Evolutionary conservation across 92 coral and sea anemone species (phyloP), one percentile per base, ranked within the genome.

Genomic region (Paragorgia papillata): DNA sequence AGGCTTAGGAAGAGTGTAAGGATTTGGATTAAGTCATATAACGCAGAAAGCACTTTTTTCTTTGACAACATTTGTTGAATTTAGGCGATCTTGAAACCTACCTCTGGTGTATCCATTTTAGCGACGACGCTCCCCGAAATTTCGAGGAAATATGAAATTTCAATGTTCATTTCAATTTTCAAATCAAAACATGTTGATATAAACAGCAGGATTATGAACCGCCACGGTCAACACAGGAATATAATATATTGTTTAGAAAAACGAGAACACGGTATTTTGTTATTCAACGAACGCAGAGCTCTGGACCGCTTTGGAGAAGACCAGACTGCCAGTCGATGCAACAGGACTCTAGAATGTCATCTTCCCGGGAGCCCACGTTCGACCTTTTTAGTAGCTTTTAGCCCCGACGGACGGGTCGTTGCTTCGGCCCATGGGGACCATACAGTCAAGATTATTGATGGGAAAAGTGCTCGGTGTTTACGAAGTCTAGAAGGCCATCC

Each of bases 381-480:
- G 21, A 94, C 98, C 0, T 94, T 88, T 55, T 83, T 91, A 25
- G 83, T 94, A 27, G 86, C 90, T 73, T 94, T 94, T 76, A 94
- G 94, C 33, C 97, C 86, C 18, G 94, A 94, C 69, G 85, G 85
- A 91, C 87, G 34, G 79, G 88, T 73, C 33, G 82, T 94, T 83
- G 98, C 98, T 12, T 91, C 98, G 2, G 81, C 97, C 10, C 98
- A 94, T 69, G 98, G 98, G 10, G 98, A 94, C 61, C 98, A 94
- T 61, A 78, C 95, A 0, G 90, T 94, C 14, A 79, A 97, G 28
- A 83, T 94, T 20, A 71, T 82, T 25, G 83, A 90, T 51, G 83
- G 88, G 35, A 83, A 85, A 37, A 86, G 95, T 32, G 93, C 87
- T 32, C 66, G 78, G 25, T 88, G 88, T 75, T 21, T 84, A 1